A percentile compares a stretch with the other conserved stretches of the same genome.
Conservation (phyloP, 2,888 invertebrate species). For the Hirtodrosophila alboralis region DNA sequence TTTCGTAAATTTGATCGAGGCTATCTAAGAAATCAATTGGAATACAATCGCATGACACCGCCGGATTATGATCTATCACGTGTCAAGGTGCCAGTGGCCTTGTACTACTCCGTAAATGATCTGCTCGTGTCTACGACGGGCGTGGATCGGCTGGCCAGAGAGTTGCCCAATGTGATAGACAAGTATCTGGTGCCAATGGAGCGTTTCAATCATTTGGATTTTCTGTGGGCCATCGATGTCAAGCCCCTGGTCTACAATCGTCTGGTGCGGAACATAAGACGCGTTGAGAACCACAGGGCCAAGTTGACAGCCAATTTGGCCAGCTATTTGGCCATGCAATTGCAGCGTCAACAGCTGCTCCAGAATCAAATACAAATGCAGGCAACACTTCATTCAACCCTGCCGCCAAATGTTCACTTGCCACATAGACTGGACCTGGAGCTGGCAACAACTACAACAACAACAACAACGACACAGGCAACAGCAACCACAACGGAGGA, state of each 20-base stretch:
- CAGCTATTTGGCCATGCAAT: conserved; percentile 67
- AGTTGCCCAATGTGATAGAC: conserved; percentile 85
- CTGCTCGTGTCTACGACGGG: conserved; percentile 87
- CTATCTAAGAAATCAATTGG: conserved; percentile 83
- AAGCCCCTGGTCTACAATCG: conserved; percentile 85
- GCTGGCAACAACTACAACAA: conserved; percentile 10
- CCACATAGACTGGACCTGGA: conserved; percentile 47
- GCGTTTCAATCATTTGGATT: conserved; percentile 86
- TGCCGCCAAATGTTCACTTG: conserved; percentile 61
- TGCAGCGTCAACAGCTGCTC: conserved; percentile 64
- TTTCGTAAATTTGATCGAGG: conserved; percentile 85
- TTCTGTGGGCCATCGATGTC: conserved; percentile 86
- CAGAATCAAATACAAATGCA: conserved; percentile 70
- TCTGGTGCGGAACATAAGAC: conserved; percentile 80
- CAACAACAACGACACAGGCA: conserved; percentile 14
- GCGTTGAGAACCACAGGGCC: conserved; percentile 81
- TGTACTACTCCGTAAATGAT: conserved; percentile 87
- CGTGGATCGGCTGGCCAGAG: conserved; percentile 85
- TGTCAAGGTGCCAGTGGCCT: conserved; percentile 85
- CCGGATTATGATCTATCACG: conserved; percentile 86
- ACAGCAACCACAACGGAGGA: conserved; percentile 3
- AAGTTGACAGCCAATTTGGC: conserved; percentile 73
- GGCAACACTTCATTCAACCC: conserved; percentile 35
- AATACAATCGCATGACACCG: conserved; percentile 85
- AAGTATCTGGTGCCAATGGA: conserved; percentile 86